Evolutionary conservation across 2,113 vertebrate species (phyloP).

Genomic region (Heterotilapia buettikoferi): DNA sequence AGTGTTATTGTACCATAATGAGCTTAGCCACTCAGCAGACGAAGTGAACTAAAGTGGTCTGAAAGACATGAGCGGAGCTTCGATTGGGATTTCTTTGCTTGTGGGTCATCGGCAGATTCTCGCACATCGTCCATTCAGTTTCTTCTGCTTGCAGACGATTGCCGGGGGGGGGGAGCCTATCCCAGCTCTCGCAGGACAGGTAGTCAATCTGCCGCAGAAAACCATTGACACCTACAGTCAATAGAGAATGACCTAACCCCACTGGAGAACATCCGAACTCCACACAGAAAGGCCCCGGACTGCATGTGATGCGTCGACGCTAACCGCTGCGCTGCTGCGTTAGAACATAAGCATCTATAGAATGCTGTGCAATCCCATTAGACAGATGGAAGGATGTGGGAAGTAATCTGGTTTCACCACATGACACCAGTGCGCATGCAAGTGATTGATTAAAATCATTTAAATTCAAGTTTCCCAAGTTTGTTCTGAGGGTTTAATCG

Average conservation of each 20-base stretch:
- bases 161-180: background rate
- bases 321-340: background rate
- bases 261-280: background rate
- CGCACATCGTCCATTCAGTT: background rate
- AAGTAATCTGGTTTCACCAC: background rate
- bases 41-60: slow-evolving; percentile 1
- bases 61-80: background rate
- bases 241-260: accelerated
- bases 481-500: background rate
- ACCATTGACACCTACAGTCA: background rate
- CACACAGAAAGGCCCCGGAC: background rate
- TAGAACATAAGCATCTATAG: background rate
- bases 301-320: too few relatives aligned
- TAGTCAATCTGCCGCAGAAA: background rate
- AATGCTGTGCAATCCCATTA: accelerated
- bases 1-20: background rate
- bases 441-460: background rate
- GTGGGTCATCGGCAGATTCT: background rate
- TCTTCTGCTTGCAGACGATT: background rate
- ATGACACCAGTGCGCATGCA: background rate
- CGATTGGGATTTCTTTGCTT: background rate
- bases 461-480: background rate
- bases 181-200: background rate
- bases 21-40: slow-evolving; percentile 35
- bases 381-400: slow-evolving; percentile 11